Evolutionary conservation across 1,140 invertebrate species (phyloP).

Genomic region (Drosophila nikananu): DNA sequence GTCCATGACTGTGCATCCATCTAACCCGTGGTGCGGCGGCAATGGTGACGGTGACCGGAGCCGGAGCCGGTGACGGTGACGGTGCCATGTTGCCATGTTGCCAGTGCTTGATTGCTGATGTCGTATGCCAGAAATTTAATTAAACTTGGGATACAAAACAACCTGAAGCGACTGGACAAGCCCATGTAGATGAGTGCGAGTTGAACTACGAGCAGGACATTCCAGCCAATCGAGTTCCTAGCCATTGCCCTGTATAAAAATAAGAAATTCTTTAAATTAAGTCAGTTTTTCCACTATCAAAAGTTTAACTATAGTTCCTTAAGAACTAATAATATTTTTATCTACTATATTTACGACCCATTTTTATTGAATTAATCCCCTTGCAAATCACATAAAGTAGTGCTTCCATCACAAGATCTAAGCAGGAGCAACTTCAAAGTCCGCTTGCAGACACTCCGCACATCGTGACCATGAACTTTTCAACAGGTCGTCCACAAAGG

Average conservation of each 20-base stretch:
- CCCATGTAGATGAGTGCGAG: slow-evolving; percentile 25
- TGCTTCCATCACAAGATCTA: slow-evolving; percentile 20
- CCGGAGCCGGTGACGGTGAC: slow-evolving; percentile 22
- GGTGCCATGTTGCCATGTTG: no score
- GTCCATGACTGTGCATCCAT: slow-evolving; percentile 57
- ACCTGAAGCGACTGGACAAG: slow-evolving; percentile 44
- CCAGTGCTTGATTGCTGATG: slow-evolving; percentile 50
- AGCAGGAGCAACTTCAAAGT: slow-evolving; percentile 38
- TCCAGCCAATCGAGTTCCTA: slow-evolving; percentile 9
- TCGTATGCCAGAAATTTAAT: slow-evolving; percentile 65
- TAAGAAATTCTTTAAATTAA: not conserved
- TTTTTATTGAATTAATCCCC: slow-evolving; percentile 34
- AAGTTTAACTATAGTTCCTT: not conserved
- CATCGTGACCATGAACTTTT: slow-evolving; percentile 75
- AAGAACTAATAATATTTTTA: not conserved
- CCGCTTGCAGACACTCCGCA: slow-evolving; percentile 3
- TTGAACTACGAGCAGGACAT: not conserved
- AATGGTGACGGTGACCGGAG: slow-evolving; percentile 5
- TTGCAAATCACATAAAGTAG: slow-evolving; percentile 19
- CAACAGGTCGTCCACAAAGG: slow-evolving; percentile 70
- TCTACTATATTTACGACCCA: not conserved
- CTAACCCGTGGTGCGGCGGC: slow-evolving; percentile 28
- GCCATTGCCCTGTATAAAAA: not conserved
- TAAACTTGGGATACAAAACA: slow-evolving; percentile 59
- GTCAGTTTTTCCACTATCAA: not conserved